These are phyloP conservation scores for Trileptium ribeirensis DNA, from an alignment of 2,888 invertebrate species.

Conservation along the genomic window DNA sequence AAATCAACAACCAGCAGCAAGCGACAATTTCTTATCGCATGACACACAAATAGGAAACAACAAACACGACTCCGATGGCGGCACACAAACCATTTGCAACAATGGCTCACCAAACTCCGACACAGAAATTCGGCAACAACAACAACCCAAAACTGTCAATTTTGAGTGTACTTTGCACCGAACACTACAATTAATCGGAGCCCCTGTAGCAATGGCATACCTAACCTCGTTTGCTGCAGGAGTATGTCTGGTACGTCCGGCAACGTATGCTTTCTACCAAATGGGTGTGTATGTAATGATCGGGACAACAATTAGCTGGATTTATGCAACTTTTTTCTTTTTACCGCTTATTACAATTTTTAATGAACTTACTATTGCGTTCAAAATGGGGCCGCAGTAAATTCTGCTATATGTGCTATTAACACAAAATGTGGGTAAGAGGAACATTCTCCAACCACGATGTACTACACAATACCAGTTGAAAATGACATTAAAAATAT, in stretches of 20 bases:
- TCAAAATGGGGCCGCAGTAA: too few relatives aligned
- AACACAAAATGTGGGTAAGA: too few relatives aligned
- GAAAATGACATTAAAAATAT: too few relatives aligned
- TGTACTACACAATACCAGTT: too few relatives aligned
- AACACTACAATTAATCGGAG: constrained; percentile 61
- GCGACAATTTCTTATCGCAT: not conserved
- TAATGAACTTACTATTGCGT: too few relatives aligned
- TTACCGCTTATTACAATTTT: not conserved
- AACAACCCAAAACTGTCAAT: too few relatives aligned
- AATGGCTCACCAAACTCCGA: not conserved
- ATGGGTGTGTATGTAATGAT: constrained; percentile 80
- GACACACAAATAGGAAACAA: not conserved
- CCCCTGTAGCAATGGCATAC: constrained; percentile 78
- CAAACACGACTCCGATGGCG: not conserved
- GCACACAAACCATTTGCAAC: not conserved
- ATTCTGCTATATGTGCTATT: too few relatives aligned
- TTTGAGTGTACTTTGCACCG: not conserved
- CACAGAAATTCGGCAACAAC: not conserved
- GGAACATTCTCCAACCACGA: too few relatives aligned
- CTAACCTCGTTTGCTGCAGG: constrained; percentile 81
- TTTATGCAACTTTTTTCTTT: not conserved
- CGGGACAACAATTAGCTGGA: constrained; percentile 83
- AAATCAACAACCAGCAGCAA: not conserved
- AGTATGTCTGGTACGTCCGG: constrained; percentile 74
- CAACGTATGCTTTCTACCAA: constrained; percentile 80